A percentile compares a stretch with the other conserved stretches of the same genome.
Conservation (phyloP, 2,797 vertebrate species). For the Thalassophryne amazonica region DNA sequence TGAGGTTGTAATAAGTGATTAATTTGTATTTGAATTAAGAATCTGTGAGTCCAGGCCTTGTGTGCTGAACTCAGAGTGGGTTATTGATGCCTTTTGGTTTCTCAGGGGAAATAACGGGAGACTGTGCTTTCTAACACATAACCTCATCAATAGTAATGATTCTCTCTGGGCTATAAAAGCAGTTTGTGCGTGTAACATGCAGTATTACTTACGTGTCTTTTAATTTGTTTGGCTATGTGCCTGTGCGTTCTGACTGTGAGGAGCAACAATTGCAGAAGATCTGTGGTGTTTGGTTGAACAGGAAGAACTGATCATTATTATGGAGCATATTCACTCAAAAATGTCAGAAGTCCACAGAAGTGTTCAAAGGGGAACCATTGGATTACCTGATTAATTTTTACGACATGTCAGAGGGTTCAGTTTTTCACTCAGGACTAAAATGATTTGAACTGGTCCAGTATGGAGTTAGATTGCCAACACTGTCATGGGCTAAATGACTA, state of each 20-base stretch:
- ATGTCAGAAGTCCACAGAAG: slow-evolving; percentile 10
- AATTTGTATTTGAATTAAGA: slow-evolving; percentile 6
- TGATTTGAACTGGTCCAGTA: too few species aligned
- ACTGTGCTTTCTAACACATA: slow-evolving; percentile 34
- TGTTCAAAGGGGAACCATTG: too few species aligned
- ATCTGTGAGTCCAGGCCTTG: not conserved
- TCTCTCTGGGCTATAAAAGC: slow-evolving; percentile 41
- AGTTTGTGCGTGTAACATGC: not conserved
- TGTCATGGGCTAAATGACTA: too few species aligned
- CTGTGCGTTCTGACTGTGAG: not conserved
- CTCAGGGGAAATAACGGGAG: slow-evolving; percentile 60
- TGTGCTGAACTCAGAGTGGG: not conserved
- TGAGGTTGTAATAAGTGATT: not conserved
- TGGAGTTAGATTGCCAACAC: too few species aligned
- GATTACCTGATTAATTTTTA: too few species aligned
- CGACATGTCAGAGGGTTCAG: too few species aligned
- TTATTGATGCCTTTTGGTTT: slow-evolving; percentile 22
- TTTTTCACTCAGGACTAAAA: too few species aligned
- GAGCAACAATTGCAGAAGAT: not conserved
- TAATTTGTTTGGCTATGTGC: not conserved
- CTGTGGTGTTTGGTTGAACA: not conserved
- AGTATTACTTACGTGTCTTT: not conserved
- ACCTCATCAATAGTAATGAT: slow-evolving; percentile 50
- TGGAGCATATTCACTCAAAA: slow-evolving; percentile 4
- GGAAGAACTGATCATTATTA: not conserved